These are phyloP conservation scores for Aegypius monachus DNA, from an alignment of 2,113 vertebrate genomes.

Conservation along the genomic window DNA sequence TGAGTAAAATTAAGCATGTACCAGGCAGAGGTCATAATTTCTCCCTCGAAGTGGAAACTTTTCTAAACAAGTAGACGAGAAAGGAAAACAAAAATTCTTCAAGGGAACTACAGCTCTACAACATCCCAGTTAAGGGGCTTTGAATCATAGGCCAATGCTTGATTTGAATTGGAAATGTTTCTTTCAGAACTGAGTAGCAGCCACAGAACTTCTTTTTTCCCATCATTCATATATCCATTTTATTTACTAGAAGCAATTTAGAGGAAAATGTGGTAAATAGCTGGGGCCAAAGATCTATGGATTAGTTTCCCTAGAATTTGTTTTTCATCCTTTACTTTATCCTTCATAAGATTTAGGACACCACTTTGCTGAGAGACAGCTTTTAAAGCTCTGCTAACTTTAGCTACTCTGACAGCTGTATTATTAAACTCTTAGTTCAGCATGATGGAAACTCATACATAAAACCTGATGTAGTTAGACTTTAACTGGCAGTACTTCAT, in stretches of 20 bases:
- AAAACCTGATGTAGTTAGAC: conserved; percentile 4
- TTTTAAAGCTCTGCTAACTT: conserved; percentile 25
- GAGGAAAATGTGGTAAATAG: background rate
- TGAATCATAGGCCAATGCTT: background rate
- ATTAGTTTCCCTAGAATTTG: background rate
- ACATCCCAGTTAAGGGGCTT: background rate
- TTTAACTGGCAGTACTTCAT: conserved; percentile 7
- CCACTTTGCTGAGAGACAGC: background rate
- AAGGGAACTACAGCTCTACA: background rate
- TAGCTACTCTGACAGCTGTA: conserved; percentile 6
- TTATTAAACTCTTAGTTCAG: conserved; percentile 52
- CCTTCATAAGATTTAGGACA: background rate
- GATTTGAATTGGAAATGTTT: background rate
- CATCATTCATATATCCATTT: background rate
- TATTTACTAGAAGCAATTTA: background rate
- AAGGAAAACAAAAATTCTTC: background rate
- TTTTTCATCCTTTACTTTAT: background rate
- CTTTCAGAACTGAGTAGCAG: background rate
- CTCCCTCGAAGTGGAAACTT: background rate
- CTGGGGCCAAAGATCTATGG: background rate
- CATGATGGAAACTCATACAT: background rate
- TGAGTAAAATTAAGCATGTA: background rate
- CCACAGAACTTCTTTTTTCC: background rate
- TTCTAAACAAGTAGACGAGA: background rate
- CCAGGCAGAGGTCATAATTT: background rate